Percentiles rank a stretch among this genome's conserved stretches.
Conservation (phyloP, 2,797 vertebrate species). For the Acipenser transmontanus region DNA sequence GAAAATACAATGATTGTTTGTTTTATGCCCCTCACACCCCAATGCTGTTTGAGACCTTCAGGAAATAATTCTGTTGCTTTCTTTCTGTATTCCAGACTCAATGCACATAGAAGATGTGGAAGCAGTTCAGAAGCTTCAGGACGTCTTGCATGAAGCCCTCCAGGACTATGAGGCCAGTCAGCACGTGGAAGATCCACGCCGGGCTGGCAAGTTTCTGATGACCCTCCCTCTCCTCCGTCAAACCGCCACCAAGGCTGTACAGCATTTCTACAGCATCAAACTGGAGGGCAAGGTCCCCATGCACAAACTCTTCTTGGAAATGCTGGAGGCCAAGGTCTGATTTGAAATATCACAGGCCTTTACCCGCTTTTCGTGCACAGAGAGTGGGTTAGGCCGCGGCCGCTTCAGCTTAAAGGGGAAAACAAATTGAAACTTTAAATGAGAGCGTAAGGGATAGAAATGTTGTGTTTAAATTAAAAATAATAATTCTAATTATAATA, state of each 20-base stretch:
- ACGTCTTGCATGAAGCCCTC: constrained; percentile 94
- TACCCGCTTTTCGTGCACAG: constrained; percentile 40
- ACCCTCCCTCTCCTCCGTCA: constrained; percentile 93
- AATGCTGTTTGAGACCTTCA: too few species aligned
- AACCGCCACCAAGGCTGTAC: constrained; percentile 97
- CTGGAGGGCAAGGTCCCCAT: constrained; percentile 98
- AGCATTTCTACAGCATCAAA: constrained; percentile 99
- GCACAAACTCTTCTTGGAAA: constrained; percentile 99
- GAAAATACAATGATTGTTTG: too few species aligned
- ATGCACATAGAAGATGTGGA: constrained; percentile 99
- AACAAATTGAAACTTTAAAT: constrained; percentile 50
- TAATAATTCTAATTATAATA: constrained; percentile 40
- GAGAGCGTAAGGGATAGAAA: constrained; percentile 57
- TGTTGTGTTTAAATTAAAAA: constrained; percentile 68
- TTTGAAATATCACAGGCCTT: constrained; percentile 54
- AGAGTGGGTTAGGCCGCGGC: constrained; percentile 15
- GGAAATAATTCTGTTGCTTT: neutral
- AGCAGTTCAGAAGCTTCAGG: constrained; percentile 96
- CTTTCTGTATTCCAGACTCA: constrained; percentile 69
- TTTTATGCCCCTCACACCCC: too few species aligned
- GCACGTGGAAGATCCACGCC: constrained; percentile 90
- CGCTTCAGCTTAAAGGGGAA: constrained; percentile 19
- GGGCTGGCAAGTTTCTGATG: constrained; percentile 96
- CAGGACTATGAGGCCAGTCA: constrained; percentile 94
- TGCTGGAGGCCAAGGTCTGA: constrained; percentile 99